A percentile compares a stretch with the other conserved stretches of the same genome.
phyloP scores from a whole-genome alignment of 2,113 vertebrate species.

The Poecile atricapillus region DNA sequence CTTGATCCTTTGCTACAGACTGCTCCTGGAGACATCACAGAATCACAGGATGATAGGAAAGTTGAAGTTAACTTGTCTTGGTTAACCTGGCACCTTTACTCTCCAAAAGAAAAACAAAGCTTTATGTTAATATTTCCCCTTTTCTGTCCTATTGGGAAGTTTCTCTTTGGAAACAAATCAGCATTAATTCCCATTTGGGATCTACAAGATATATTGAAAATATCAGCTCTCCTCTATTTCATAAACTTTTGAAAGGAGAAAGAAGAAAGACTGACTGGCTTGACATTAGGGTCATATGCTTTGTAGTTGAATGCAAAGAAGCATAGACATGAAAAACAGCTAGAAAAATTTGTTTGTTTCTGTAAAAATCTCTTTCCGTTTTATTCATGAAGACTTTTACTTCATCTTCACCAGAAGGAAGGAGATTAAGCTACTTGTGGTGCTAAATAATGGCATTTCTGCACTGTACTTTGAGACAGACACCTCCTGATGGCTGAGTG shows the following conservation, averaged over 20 bases:
- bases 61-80: neutral
- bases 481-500: accelerated
- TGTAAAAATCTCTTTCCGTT: neutral
- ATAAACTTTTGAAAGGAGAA: neutral
- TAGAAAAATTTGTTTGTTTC: neutral
- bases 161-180: neutral
- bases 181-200: neutral
- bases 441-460: neutral
- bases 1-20: neutral
- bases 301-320: neutral
- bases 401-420: neutral
- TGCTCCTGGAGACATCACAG: neutral
- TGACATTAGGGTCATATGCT: neutral
- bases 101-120: neutral
- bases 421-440: neutral
- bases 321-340: neutral
- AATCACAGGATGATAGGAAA: neutral
- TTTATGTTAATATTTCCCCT: neutral
- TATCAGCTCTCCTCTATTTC: neutral
- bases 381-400: neutral
- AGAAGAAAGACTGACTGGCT: neutral
- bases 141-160: neutral
- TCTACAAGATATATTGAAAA: neutral
- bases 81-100: accelerated
- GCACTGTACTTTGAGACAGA: neutral